Percentiles rank a stretch among this genome's conserved stretches.
phyloP scores from a whole-genome alignment of 2,797 vertebrate genomes.

The Xenops minutus region DNA sequence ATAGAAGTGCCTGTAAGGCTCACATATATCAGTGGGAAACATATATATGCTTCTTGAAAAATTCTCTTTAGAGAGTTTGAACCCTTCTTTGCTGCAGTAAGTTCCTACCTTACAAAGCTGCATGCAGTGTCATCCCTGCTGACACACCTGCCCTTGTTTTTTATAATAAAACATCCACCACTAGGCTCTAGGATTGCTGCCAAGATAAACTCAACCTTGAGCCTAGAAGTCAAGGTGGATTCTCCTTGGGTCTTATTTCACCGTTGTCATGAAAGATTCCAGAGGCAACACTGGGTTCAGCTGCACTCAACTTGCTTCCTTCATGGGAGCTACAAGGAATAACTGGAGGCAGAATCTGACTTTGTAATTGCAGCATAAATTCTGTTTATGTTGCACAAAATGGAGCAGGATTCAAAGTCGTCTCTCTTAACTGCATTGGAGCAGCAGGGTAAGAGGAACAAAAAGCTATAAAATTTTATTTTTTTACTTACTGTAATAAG shows the following conservation, averaged over 20 bases:
- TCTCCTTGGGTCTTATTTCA: background rate
- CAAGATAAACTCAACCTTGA: background rate
- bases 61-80: background rate
- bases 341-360: conserved; percentile 20
- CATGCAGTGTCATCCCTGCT: background rate
- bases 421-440: conserved; percentile 30
- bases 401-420: background rate
- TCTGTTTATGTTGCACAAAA: conserved; percentile 43
- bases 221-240: background rate
- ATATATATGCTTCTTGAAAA: background rate
- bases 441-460: conserved; percentile 38
- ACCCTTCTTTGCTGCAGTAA: background rate
- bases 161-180: background rate
- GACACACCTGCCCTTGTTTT: background rate
- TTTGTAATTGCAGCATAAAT: conserved; percentile 50
- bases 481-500: conserved; percentile 1
- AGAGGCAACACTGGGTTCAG: background rate
- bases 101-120: background rate
- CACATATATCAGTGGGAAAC: background rate
- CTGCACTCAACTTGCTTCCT: background rate
- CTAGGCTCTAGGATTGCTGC: background rate
- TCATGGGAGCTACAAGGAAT: background rate
- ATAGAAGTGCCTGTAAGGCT: background rate
- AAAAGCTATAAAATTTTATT: background rate
- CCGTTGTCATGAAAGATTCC: background rate